phyloP scores from a whole-genome alignment of 2,888 invertebrate species.

The Melieria crassipennis region DNA sequence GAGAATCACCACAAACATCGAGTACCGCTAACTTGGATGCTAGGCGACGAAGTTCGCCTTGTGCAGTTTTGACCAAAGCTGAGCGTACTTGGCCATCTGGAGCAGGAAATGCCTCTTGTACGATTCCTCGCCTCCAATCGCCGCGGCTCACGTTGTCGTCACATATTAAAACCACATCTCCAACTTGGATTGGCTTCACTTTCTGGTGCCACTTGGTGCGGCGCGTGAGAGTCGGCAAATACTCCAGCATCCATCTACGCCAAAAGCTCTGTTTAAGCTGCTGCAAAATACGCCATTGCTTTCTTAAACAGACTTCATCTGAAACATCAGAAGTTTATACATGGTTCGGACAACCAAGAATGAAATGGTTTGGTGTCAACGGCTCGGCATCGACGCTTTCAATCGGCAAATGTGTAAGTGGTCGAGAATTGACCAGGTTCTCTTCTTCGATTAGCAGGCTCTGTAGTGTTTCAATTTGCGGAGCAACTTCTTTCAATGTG shows the following conservation, averaged over 20 bases:
- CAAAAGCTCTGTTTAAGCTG: slow-evolving; percentile 31
- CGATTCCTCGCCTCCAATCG: slow-evolving; percentile 8
- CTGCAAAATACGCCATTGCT: slow-evolving; percentile 38
- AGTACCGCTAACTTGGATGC: slow-evolving; percentile 27
- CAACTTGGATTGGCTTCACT: slow-evolving; percentile 12
- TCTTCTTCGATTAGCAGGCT: slow-evolving; percentile 40
- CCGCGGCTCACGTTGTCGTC: neutral
- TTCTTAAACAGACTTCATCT: slow-evolving; percentile 21
- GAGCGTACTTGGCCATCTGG: slow-evolving; percentile 8
- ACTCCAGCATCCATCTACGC: slow-evolving; percentile 27
- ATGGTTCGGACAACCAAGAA: slow-evolving; percentile 33
- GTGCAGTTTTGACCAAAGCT: slow-evolving; percentile 18
- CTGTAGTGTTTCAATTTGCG: slow-evolving; percentile 33
- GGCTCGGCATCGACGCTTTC: slow-evolving; percentile 28
- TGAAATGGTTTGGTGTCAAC: slow-evolving; percentile 37
- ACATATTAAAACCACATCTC: slow-evolving; percentile 16
- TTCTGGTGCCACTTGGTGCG: slow-evolving; percentile 25
- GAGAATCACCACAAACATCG: slow-evolving; percentile 27
- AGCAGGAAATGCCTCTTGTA: neutral
- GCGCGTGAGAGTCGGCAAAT: slow-evolving; percentile 20
- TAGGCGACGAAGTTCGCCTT: slow-evolving; percentile 19
- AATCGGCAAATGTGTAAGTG: slow-evolving; percentile 39
- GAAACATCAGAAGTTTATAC: slow-evolving; percentile 28
- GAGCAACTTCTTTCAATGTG: slow-evolving; percentile 37
- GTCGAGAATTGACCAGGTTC: slow-evolving; percentile 37